Evolutionary conservation across 2,888 invertebrate species (phyloP).

Genomic region (Cephus spinipes): DNA sequence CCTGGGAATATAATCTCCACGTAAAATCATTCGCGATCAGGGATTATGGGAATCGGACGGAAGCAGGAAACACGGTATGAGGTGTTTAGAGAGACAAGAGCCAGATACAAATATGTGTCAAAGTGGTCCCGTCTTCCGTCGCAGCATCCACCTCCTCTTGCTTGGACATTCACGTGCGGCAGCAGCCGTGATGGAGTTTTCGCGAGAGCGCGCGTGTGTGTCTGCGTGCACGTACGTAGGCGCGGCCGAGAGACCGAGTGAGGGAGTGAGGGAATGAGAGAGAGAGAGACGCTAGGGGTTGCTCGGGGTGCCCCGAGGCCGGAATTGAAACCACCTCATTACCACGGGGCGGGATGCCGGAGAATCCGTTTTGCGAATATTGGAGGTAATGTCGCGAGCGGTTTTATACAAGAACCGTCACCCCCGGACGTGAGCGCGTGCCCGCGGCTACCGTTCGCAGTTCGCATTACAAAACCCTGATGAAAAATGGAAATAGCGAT

Average conservation of each 20-base stretch:
- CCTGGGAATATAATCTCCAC: too few species aligned
- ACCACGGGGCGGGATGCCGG: slow-evolving; percentile 50
- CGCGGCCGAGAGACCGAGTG: slow-evolving; percentile 29
- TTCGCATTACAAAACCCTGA: slow-evolving; percentile 49
- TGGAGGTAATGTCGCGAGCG: slow-evolving; percentile 65
- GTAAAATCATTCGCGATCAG: too few species aligned
- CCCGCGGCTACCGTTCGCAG: slow-evolving; percentile 43
- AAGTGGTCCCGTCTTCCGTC: not conserved
- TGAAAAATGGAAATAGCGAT: slow-evolving; percentile 64
- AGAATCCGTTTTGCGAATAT: slow-evolving; percentile 67
- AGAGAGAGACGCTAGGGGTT: slow-evolving; percentile 14
- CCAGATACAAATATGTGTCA: not conserved
- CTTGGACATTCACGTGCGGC: slow-evolving; percentile 51
- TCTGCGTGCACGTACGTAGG: slow-evolving; percentile 40
- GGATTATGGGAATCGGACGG: too few species aligned
- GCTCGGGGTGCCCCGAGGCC: slow-evolving; percentile 55
- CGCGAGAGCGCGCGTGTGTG: slow-evolving; percentile 4
- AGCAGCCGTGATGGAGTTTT: slow-evolving; percentile 42
- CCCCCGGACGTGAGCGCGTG: slow-evolving; percentile 42
- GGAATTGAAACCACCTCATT: slow-evolving; percentile 67
- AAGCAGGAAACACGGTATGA: too few species aligned
- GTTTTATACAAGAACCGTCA: slow-evolving; percentile 58
- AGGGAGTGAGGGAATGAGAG: too few species aligned
- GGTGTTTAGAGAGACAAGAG: not conserved
- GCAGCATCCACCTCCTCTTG: slow-evolving; percentile 27